A percentile compares a stretch with the other conserved stretches of the same genome.
phyloP scores from a whole-genome alignment of 2,888 invertebrate species.

The Opisthograptis luteolata region DNA sequence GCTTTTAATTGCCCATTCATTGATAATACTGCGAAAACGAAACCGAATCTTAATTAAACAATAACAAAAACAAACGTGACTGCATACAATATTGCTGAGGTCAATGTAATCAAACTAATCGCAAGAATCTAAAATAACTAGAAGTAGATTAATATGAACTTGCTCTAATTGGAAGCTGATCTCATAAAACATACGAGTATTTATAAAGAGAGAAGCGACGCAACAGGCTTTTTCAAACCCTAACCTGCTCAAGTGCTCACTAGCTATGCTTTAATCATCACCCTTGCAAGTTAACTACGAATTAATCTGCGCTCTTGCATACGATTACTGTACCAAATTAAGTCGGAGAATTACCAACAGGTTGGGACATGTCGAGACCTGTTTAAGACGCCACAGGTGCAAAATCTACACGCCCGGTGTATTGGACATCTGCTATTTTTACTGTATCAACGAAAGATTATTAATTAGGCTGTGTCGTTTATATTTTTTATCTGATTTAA shows the following conservation, averaged over 20 bases:
- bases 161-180: constrained; percentile 30
- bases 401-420: constrained; percentile 32
- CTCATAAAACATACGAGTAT: constrained; percentile 21
- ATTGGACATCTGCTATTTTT: constrained; percentile 33
- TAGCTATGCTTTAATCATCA: constrained; percentile 6
- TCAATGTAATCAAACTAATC: constrained; percentile 34
- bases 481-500: background rate
- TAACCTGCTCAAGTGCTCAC: background rate
- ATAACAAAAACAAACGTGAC: background rate
- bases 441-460: constrained; percentile 13
- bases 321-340: constrained; percentile 27
- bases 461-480: constrained; percentile 25
- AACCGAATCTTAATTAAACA: background rate
- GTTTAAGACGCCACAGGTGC: constrained; percentile 36
- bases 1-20: too few species aligned
- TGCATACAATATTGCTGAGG: constrained; percentile 14
- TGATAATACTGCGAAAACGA: too few species aligned
- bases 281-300: constrained; percentile 10
- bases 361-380: constrained; percentile 28
- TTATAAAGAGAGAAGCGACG: constrained; percentile 12
- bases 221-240: constrained; percentile 21
- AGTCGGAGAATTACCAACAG: constrained; percentile 26
- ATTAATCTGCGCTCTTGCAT: constrained; percentile 17
- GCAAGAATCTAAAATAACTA: constrained; percentile 23
- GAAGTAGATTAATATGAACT: constrained; percentile 27